Evolutionary conservation across 2,888 invertebrate species (phyloP), one percentile per base, ranked within the genome.

Genomic region (Hololepta plana): DNA sequence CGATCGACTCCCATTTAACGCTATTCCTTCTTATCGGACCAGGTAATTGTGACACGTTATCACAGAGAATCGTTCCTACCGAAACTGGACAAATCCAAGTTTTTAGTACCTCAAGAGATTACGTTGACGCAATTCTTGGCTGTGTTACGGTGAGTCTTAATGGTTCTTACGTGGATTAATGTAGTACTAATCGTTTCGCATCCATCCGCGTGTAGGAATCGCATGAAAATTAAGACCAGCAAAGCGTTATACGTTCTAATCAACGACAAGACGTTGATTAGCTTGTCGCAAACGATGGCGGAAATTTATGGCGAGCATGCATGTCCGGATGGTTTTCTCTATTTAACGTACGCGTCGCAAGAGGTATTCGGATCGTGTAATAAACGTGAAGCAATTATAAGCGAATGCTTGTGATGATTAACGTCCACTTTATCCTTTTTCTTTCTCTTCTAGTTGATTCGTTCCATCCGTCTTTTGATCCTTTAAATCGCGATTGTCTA

Each of bases 291-390:
- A 37, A 80, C 84, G 1, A 64, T 88, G 57, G 69, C 75, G 0
- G 81, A 88, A 51, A 69, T 84, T 1, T 84, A 87, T 53, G 64
- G 68, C 17, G 67, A 72, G 32, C 68, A 77, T 40, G 67, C 70
- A 23, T 77, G 79, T 37, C 72, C 72, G 15, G 87, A 87, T 48
- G 88, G 88, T 1, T 88, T 84, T 46, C 64, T 88, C 1, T 85
- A 87, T 50, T 70, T 87, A 42, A 82, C 82, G 0, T 88, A 87
- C 46, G 84, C 87, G 1, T 84, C 84, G 12, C 85, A 87, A 57
- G 85, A 87, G 59, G 79, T 80, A 39, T 88, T 87, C 49, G 87
- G 85, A n/a, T n/a, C n/a, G n/a, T n/a, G n/a, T n/a, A n/a, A n/a
- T n/a, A n/a, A n/a, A n/a, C n/a, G n/a, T n/a, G n/a, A n/a, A n/a